A percentile compares a stretch with the other conserved stretches of the same genome.
Evolutionary conservation across 2,888 invertebrate genomes (phyloP).

Genomic region (Mechanitis mazaeus): DNA sequence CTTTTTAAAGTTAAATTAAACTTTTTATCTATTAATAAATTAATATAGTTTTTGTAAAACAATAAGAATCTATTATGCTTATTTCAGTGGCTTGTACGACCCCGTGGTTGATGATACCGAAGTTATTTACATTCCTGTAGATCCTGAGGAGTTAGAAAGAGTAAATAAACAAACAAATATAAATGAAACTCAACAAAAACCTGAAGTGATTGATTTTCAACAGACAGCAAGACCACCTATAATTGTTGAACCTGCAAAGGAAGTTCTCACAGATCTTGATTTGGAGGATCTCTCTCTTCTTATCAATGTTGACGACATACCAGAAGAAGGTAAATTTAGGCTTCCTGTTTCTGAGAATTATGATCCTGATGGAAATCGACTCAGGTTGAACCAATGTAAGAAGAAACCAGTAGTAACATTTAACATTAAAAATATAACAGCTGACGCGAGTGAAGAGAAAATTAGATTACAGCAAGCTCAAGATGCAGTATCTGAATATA

Average conservation of each 20-base stretch:
- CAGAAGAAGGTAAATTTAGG: slow-evolving; percentile 49
- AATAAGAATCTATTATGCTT: slow-evolving; percentile 15
- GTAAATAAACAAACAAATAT: slow-evolving; percentile 58
- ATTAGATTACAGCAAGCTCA: slow-evolving; percentile 7
- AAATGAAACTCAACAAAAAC: slow-evolving; percentile 36
- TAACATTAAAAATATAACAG: slow-evolving; percentile 24
- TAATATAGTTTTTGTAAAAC: too few species aligned
- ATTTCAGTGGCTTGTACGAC: slow-evolving; percentile 66
- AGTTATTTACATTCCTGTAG: slow-evolving; percentile 54
- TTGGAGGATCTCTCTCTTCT: slow-evolving; percentile 51
- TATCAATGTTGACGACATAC: slow-evolving; percentile 32
- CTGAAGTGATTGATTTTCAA: not conserved
- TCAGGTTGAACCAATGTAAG: slow-evolving; percentile 26
- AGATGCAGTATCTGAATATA: slow-evolving; percentile 13
- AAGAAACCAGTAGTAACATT: slow-evolving; percentile 21
- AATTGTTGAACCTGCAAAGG: slow-evolving; percentile 53
- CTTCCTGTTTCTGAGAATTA: slow-evolving; percentile 61
- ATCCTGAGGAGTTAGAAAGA: slow-evolving; percentile 60
- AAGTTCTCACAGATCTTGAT: slow-evolving; percentile 57
- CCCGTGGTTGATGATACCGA: slow-evolving; percentile 63
- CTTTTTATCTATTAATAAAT: too few species aligned
- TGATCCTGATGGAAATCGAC: slow-evolving; percentile 49
- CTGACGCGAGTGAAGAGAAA: slow-evolving; percentile 19
- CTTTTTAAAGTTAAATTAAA: too few species aligned
- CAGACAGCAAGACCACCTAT: slow-evolving; percentile 29